phyloP scores from a whole-genome alignment of 2,797 vertebrate species.

The Chelon auratus region DNA sequence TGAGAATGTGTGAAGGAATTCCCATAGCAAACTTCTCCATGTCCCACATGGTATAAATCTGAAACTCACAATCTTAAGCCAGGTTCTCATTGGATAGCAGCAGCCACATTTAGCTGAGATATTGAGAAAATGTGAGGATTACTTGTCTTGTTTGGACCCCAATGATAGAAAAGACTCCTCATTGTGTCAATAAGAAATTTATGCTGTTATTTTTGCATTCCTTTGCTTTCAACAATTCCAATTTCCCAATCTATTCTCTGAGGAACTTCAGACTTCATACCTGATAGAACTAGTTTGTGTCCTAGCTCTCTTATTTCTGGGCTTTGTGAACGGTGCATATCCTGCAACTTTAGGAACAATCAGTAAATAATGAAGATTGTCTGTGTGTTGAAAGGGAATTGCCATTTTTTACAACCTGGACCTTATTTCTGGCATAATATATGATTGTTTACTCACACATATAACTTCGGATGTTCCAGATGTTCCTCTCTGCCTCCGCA shows the following conservation, averaged over 20 bases:
- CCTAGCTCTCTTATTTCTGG: background rate
- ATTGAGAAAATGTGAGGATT: background rate
- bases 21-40: slow-evolving; percentile 16
- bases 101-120: background rate
- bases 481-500: too few relatives aligned
- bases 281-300: background rate
- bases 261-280: background rate
- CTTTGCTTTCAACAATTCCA: background rate
- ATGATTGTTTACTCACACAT: too few relatives aligned
- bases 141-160: background rate
- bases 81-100: background rate
- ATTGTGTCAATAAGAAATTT: background rate
- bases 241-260: background rate
- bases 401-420: too few relatives aligned
- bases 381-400: too few relatives aligned
- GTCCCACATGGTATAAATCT: slow-evolving; percentile 46
- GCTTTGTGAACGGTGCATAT: background rate
- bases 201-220: background rate
- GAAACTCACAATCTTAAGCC: slow-evolving; percentile 1
- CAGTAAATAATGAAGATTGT: too few relatives aligned
- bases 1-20: background rate
- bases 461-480: too few relatives aligned
- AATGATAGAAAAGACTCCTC: background rate
- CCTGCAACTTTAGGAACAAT: background rate
- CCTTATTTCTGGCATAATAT: too few relatives aligned